These are phyloP conservation scores for Gonatopus flavifemur DNA, from an alignment of 1,140 invertebrate genomes.

Conservation along the genomic window DNA sequence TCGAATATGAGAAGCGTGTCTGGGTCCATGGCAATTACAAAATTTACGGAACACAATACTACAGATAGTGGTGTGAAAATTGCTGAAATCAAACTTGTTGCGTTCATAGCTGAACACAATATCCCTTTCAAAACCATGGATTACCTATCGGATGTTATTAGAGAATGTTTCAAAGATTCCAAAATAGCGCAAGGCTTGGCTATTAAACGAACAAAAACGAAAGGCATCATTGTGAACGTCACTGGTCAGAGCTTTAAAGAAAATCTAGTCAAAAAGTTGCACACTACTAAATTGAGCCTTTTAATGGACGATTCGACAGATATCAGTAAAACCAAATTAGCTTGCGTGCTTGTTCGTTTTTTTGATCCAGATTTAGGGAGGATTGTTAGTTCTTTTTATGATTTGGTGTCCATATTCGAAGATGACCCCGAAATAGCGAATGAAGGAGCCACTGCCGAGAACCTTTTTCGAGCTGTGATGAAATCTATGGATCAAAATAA, in stretches of 20 bases:
- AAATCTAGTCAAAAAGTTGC: constrained; percentile 18
- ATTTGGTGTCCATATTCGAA: constrained; percentile 28
- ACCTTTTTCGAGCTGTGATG: constrained; percentile 27
- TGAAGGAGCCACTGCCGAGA: too few relatives aligned
- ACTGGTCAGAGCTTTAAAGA: too few relatives aligned
- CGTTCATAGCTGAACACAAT: constrained; percentile 12
- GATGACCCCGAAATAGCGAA: constrained; percentile 8
- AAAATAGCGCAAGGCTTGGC: constrained; percentile 13
- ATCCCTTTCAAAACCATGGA: constrained; percentile 10
- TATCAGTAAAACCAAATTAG: constrained; percentile 16
- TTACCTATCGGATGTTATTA: constrained; percentile 8
- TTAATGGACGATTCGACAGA: constrained; percentile 33
- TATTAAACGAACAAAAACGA: constrained; percentile 16
- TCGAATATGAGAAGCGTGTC: neutral
- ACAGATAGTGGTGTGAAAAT: constrained; percentile 1
- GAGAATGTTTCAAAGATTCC: constrained; percentile 12
- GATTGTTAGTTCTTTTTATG: constrained; percentile 19
- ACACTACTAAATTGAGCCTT: constrained; percentile 24
- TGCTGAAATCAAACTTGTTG: constrained; percentile 11
- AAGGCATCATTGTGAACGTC: constrained; percentile 26
- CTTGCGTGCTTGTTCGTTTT: constrained; percentile 18
- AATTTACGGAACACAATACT: neutral
- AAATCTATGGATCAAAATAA: constrained; percentile 21
- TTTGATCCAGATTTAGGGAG: constrained; percentile 7
- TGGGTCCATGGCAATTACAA: neutral